phyloP scores from a whole-genome alignment of 2,113 vertebrate species.

The Gopherus flavomarginatus region DNA sequence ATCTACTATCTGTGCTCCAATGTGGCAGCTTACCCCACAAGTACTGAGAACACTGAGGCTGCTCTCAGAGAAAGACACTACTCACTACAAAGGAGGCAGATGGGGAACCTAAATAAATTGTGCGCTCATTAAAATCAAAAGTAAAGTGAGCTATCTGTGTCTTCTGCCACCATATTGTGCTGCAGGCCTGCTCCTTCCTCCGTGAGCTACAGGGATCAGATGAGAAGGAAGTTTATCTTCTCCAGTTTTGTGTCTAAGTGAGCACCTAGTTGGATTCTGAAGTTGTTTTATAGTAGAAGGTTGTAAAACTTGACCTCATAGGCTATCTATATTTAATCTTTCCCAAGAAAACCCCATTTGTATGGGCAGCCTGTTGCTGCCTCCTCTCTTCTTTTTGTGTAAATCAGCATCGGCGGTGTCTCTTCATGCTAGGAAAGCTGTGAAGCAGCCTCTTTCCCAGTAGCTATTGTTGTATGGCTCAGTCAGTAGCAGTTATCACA shows the following conservation, averaged over 20 bases:
- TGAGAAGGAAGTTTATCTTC: neutral
- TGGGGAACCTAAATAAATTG: neutral
- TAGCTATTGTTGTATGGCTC: constrained; percentile 39
- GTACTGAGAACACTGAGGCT: neutral
- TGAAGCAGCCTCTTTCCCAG: constrained; percentile 29
- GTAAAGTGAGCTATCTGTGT: neutral
- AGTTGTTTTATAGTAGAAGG: neutral
- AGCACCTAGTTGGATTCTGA: neutral
- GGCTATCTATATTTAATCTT: constrained; percentile 56
- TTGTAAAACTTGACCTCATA: constrained; percentile 13
- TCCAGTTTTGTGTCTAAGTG: neutral
- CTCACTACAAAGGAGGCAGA: neutral
- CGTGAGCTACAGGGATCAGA: neutral
- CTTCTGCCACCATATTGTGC: neutral
- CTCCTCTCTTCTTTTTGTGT: constrained; percentile 21
- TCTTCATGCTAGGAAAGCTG: constrained; percentile 43
- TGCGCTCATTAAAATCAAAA: neutral
- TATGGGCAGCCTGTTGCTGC: constrained; percentile 36
- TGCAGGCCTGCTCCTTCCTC: neutral
- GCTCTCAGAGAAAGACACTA: neutral
- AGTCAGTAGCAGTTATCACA: constrained; percentile 44
- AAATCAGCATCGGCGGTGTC: constrained; percentile 48
- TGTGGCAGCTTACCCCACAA: neutral
- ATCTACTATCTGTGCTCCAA: accelerated
- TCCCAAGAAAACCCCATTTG: constrained; percentile 13